Evolutionary conservation across 2,888 invertebrate species (phyloP).

Genomic region (Lasioglossum leucozonium): DNA sequence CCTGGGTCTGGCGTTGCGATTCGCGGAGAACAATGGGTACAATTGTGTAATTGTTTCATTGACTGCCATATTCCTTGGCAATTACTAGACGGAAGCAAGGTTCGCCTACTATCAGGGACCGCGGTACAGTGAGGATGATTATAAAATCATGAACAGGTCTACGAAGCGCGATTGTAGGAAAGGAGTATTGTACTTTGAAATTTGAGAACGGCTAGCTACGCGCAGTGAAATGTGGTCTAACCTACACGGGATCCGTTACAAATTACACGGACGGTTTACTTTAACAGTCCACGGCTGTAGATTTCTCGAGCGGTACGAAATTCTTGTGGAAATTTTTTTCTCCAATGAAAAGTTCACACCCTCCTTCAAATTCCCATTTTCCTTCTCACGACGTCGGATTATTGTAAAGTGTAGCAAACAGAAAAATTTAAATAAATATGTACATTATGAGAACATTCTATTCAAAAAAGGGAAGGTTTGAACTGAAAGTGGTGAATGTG

Average conservation of each 20-base stretch:
- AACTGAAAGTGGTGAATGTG: no score
- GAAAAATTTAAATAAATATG: no score
- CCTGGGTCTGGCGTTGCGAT: background rate
- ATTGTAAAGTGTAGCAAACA: background rate
- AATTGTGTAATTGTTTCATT: conserved; percentile 9
- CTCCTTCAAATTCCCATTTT: background rate
- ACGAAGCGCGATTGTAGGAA: background rate
- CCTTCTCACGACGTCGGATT: background rate
- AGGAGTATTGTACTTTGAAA: background rate
- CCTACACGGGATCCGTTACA: background rate
- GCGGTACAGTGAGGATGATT: background rate
- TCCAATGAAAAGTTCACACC: background rate
- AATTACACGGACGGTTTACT: background rate
- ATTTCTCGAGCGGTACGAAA: background rate
- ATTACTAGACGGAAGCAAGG: background rate
- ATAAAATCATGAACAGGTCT: conserved; percentile 7
- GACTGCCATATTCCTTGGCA: conserved; percentile 4
- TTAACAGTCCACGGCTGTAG: background rate
- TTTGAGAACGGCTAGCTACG: background rate
- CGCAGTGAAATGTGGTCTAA: background rate
- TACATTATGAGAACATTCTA: no score
- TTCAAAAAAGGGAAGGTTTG: no score
- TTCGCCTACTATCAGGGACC: background rate
- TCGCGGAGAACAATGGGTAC: background rate
- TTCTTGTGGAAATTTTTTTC: background rate